Evolutionary conservation across 1,140 invertebrate genomes (phyloP).

Genomic region (Macrobrachium nipponense): DNA sequence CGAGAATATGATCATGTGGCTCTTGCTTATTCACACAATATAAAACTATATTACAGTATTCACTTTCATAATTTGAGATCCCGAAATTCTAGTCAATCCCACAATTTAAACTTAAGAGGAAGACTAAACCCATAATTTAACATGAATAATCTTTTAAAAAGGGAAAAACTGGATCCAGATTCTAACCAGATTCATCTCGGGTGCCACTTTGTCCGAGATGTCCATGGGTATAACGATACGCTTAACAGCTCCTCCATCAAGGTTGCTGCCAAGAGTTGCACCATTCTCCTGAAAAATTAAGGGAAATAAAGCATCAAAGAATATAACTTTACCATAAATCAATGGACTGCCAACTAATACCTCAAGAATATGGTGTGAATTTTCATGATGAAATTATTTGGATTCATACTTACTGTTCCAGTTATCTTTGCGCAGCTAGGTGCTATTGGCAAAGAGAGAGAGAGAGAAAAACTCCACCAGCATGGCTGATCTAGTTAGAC

Average conservation of each 20-base stretch:
- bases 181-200: conserved; percentile 58
- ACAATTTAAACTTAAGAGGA: no score
- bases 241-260: conserved; percentile 56
- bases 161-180: neutral
- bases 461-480: no score
- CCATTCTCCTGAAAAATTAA: conserved; percentile 39
- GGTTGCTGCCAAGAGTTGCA: conserved; percentile 32
- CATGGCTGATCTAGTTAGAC: no score
- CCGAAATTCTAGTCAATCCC: no score
- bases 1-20: conserved; percentile 75
- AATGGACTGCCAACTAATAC: neutral
- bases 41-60: conserved; percentile 65
- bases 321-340: neutral
- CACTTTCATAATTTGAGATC: no score
- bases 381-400: no score
- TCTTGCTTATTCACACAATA: conserved; percentile 75
- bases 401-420: no score
- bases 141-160: neutral
- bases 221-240: conserved; percentile 56
- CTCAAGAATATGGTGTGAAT: no score
- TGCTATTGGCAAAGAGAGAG: no score
- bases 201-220: conserved; percentile 42
- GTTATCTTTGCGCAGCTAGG: no score
- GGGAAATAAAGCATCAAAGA: neutral
- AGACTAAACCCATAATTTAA: no score